A percentile compares a stretch with the other conserved stretches of the same genome.
Evolutionary conservation across 2,113 vertebrate species (phyloP).

Genomic region (zebrafish (Danio rerio)): DNA sequence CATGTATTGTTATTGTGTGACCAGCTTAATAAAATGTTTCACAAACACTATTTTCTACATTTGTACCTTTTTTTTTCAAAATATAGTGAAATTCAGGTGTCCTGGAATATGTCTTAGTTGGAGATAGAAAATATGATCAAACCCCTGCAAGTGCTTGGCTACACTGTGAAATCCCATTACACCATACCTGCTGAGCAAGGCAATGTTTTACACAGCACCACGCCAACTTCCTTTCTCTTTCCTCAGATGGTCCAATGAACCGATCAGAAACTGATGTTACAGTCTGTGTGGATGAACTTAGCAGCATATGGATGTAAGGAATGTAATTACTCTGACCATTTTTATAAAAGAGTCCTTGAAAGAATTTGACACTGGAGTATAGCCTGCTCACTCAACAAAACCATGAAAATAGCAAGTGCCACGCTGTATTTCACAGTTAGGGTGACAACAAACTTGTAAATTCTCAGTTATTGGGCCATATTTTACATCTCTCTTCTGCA

Average conservation of each 20-base stretch:
- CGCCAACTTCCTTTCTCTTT: neutral
- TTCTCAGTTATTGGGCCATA: too few species aligned
- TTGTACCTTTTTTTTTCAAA: neutral
- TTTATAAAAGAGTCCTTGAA: conserved; percentile 23
- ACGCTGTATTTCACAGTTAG: neutral
- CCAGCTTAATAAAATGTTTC: too few species aligned
- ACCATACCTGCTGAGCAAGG: conserved; percentile 44
- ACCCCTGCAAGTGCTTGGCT: conserved; percentile 1
- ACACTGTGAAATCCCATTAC: conserved; percentile 45
- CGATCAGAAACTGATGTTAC: neutral
- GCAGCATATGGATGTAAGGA: neutral
- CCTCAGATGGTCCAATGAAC: neutral
- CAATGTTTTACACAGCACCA: conserved; percentile 30
- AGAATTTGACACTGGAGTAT: neutral
- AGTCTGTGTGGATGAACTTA: neutral
- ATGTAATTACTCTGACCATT: neutral
- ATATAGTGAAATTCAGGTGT: neutral
- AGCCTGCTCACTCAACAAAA: conserved; percentile 2
- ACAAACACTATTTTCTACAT: too few species aligned
- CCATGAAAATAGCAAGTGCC: neutral
- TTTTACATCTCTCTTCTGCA: neutral
- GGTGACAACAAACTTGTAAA: neutral
- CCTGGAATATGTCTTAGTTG: neutral
- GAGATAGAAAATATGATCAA: conserved; percentile 46
- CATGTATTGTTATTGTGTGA: too few species aligned